Base-by-base conservation (phyloP, 2,797 vertebrate genomes). In the Macroramphosus scolopax region DNA sequence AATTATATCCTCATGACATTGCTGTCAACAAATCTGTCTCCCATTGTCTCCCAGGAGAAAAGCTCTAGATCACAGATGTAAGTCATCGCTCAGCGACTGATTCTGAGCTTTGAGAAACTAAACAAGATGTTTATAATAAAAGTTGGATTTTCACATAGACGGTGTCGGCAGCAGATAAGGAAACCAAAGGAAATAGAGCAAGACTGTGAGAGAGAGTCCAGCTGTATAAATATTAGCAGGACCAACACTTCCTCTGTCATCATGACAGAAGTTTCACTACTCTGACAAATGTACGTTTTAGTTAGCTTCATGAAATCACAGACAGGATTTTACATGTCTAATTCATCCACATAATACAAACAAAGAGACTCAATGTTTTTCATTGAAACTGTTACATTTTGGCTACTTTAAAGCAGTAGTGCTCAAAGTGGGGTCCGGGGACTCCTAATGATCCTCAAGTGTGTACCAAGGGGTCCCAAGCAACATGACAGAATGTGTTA, bases 201-300 rank as follows among this genome's bases (percentile, higher is more conserved):
- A 9, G 11, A 9, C 2, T 8, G 33, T 10, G 33, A 15, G 40
- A 18, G 28, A 2, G 45, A 42, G 44, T 45, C 61, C 76, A 79
- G 79, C 80, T 78, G 73, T 44, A 48, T 66, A 77, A 80, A 78
- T 62, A 83, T 52, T 47, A 62, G 54, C 64, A 35, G 30, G 24
- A 55, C 34, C 58, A 68, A 63, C 47, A 53, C 39, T 53, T 43
- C 13, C 22, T 39, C 40, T 26, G 43, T 66, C 48, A 53, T 44
- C 53, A 57, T n/a, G 24, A 5, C 8, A 40, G 17, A 30, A 17
- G 25, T 13, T 13, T 11, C 18, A 38, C n/a, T 24, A 8, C 26
- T 32, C n/a, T 16, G 22, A 43, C 30, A 39, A 14, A 22, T 20
- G 31, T 16, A 46, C 17, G 14, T 29, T 38, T 17, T n/a, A 3